Base-by-base conservation (phyloP, 2,888 invertebrate species). In the Melanargia galathea region DNA sequence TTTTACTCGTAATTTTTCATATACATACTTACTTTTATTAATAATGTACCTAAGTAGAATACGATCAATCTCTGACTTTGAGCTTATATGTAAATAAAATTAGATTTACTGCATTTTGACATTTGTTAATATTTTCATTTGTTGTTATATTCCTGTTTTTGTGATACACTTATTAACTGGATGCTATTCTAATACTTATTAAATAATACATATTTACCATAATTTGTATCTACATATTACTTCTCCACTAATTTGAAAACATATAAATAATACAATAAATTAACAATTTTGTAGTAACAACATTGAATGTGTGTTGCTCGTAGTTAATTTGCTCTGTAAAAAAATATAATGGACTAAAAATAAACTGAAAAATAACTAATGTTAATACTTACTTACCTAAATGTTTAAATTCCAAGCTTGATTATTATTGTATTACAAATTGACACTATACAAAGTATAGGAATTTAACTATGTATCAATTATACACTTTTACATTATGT, bases 401-500 rank as follows among this genome's bases (percentile, higher is more conserved):
- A 8, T 18, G 1, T 43, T 35, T 35, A 26, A 26, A 26, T 26
- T 26, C 26, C 6, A 26, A 26, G 26, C 26, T 26, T 26, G 6
- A 26, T 26, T 26, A 24, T 24, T 22, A 52, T 52, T 51, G 30
- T 5, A 33, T 30, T 52, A 35, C 52, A 52, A 52, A 52, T 13
- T 22, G 52, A 52, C 52, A 35, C 52, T 52, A 52, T 35, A 52
- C 52, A 52, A 52, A 52, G 52, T 52, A 52, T 52, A 52, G 35
- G 33, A 35, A 52, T 22, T 52, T 52, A 35, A 35, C 52, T 6
- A 52, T 52, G 35, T 52, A 52, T 52, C 20, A 35, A 52, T 35
- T 52, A 35, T 75, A 79, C 71, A 72, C 66, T 66, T 72, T 64
- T 52, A 52, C 52, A 52, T 35, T 46, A 46, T 18, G 8, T 51